These are phyloP conservation scores for Microplitis manilae DNA, from an alignment of 2,888 invertebrate species.

Conservation along the genomic window DNA sequence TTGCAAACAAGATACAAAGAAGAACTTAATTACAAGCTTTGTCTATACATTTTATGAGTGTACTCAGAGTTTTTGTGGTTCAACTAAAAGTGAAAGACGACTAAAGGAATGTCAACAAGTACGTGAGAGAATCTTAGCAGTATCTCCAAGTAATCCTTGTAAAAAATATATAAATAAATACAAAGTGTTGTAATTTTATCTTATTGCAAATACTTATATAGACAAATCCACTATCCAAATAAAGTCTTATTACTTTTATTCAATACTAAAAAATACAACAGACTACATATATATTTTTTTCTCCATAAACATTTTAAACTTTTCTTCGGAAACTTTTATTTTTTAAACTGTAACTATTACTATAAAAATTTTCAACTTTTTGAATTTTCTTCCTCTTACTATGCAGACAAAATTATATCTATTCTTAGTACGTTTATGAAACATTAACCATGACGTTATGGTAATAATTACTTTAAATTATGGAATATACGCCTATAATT, in stretches of 20 bases:
- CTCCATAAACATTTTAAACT: background rate
- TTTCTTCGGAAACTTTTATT: background rate
- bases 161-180: background rate
- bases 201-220: background rate
- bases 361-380: background rate
- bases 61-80: background rate
- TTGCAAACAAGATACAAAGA: slow-evolving; percentile 11
- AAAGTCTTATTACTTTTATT: background rate
- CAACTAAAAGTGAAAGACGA: background rate
- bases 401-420: background rate
- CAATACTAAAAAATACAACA: background rate
- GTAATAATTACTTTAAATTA: too few relatives aligned
- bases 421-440: too few relatives aligned
- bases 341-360: background rate
- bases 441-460: too few relatives aligned
- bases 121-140: background rate
- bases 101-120: slow-evolving; percentile 1
- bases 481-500: too few relatives aligned
- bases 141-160: background rate
- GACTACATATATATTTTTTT: background rate
- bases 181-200: background rate
- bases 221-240: background rate
- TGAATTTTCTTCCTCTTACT: background rate
- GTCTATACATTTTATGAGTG: background rate
- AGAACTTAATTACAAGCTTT: background rate